A percentile compares a stretch with the other conserved stretches of the same genome.
Conservation (phyloP, 64 coral and sea anemone species). For the Anthopleura sola region DNA sequence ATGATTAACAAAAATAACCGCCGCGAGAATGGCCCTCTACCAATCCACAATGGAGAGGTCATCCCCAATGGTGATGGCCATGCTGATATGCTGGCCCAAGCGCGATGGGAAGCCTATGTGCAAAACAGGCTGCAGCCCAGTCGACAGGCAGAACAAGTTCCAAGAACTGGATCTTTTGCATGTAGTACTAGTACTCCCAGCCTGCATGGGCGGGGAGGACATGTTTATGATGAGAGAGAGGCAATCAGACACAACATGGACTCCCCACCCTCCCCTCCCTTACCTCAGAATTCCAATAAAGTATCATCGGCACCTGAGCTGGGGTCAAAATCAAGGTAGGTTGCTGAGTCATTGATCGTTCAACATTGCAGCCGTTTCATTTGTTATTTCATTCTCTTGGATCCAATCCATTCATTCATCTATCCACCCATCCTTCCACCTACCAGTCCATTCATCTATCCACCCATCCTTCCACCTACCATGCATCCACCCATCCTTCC, state of each 20-base stretch:
- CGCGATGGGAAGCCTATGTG: conserved; percentile 87
- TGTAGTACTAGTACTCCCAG: conserved; percentile 21
- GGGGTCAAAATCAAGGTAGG: background rate
- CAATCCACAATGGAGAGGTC: conserved; percentile 25
- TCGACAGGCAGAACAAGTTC: conserved; percentile 16
- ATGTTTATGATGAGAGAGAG: conserved; percentile 9
- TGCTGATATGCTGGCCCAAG: conserved; percentile 62
- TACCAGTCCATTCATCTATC: too few species aligned
- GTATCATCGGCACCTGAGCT: conserved; percentile 6
- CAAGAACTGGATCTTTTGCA: conserved; percentile 22
- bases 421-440: too few species aligned
- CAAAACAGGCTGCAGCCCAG: conserved; percentile 73
- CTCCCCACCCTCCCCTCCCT: conserved; percentile 3
- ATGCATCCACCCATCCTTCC: too few species aligned
- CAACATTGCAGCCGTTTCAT: too few species aligned
- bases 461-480: too few species aligned
- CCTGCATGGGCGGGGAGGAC: background rate
- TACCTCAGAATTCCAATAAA: background rate
- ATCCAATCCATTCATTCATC: too few species aligned
- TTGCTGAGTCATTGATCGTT: too few species aligned
- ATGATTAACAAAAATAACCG: conserved; percentile 51
- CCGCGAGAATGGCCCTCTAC: conserved; percentile 31
- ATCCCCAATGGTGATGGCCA: conserved; percentile 32
- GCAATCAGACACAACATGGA: background rate
- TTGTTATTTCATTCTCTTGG: too few species aligned